Conservation (phyloP, 2,113 vertebrate species). For the Edolisoma coerulescens region DNA sequence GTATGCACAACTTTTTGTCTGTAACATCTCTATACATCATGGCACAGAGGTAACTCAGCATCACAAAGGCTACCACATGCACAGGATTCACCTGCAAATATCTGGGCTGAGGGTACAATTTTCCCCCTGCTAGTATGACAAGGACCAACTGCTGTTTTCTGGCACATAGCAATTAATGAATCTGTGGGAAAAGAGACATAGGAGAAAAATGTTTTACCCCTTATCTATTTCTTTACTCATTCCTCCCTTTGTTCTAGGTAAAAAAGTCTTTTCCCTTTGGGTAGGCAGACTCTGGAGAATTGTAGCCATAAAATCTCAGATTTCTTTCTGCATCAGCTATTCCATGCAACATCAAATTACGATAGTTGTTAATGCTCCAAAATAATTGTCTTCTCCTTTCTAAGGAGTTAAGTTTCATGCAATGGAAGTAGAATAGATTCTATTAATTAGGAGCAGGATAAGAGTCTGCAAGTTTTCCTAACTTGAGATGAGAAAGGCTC, state of each 20-base stretch:
- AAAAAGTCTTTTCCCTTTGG: neutral
- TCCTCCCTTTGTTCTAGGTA: neutral
- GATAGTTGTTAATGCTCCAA: slow-evolving; percentile 59
- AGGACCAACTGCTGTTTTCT: neutral
- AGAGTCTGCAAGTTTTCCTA: neutral
- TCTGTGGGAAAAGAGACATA: neutral
- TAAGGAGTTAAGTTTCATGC: slow-evolving; percentile 53
- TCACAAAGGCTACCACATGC: neutral
- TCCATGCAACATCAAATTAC: slow-evolving; percentile 55
- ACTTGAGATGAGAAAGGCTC: neutral
- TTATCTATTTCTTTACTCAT: neutral
- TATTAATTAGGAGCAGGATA: slow-evolving; percentile 59
- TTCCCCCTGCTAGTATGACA: neutral
- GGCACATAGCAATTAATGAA: neutral
- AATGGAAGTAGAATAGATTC: slow-evolving; percentile 60
- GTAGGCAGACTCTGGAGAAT: neutral
- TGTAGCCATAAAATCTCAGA: neutral
- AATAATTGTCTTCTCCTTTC: slow-evolving; percentile 59
- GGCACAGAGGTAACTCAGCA: neutral
- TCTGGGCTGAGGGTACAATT: neutral
- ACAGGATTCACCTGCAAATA: neutral
- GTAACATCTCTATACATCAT: neutral
- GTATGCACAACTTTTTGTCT: rapidly evolving
- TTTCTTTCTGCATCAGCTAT: slow-evolving; percentile 19
- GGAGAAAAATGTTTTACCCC: neutral